Evolutionary conservation across 2,797 vertebrate species (phyloP), one percentile per base, ranked within the genome.

Genomic region (Coracias cyanogaster): DNA sequence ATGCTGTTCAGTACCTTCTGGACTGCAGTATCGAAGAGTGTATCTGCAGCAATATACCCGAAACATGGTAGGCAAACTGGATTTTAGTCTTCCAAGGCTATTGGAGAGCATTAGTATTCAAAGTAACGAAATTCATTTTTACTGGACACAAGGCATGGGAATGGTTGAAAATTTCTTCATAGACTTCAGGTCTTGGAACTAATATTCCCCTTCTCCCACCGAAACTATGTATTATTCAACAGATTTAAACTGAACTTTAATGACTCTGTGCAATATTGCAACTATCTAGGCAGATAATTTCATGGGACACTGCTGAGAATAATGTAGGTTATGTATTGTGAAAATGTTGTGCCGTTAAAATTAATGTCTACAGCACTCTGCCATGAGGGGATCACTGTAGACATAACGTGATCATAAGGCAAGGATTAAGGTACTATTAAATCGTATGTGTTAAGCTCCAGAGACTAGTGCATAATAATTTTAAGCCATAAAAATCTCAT

Each of bases 231-330:
- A 22, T 48, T 67, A 33, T 45, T 61, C 31, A 83, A 52, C 35
- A 10, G 12, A 86, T 64, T 86, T 83, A 67, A 96, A 76, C 10
- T 74, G 31, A 73, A 74, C 31, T 62, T 58, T 72, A 82, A 51
- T 18, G 39, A 45, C 15, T 71, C 25, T 1, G 1, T 67, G 41
- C 6, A 51, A 39, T 71, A 71, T 25, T 58, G 46, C 41, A 86
- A 9, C 93, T 84, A 79, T 73, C 58, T n/a, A 66, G 39, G 51
- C 78, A 82, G 43, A 52, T 93, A 89, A 94, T 89, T 88, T 93
- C 35, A 69, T 65, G 55, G 33, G 39, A 18, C 35, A 19, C 14
- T 70, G 22, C 31, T 78, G 57, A 51, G 58, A 78, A 90, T 86
- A 51, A 54, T 72, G 18, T 52, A 45, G 12, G 31, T 55, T 58